Base-by-base conservation (phyloP, 2,888 invertebrate species). In the Sarcophaga carnaria region DNA sequence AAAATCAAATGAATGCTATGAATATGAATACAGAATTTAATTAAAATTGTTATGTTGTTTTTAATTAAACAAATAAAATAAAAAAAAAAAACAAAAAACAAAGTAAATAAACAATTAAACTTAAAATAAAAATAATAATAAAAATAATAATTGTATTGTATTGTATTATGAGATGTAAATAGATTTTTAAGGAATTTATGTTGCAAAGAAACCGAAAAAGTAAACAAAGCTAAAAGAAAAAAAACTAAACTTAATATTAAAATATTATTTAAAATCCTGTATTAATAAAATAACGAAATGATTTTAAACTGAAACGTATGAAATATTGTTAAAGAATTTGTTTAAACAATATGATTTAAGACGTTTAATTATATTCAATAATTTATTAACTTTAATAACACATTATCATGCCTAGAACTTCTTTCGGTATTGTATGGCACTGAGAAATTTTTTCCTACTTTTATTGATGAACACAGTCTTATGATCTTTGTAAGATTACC, bases 31-130 rank as follows among this genome's bases (percentile, higher is more conserved):
- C 14, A 20, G 20, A 27, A 83, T 64, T 69, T 45, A 67, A 60
- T 75, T 59, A 45, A 80, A 84, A 71, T 80, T 84, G 84, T 84
- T 84, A 84, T 84, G 66, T 84, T 84, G 64, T 76, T 37, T 37
- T 37, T 37, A 37, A 37, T 37, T 37, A 37, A 37, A 37, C 37
- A 37, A 37, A 8, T 37, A 37, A 37, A 37, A 0, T 54, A 0
- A 54, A 54, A 54, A 14, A 54, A 17, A 54, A 54, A 54, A 14
- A 54, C 4, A 11, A 20, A 64, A 64, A 75, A 14, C 12, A 72
- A 72, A 60, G 17, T 17, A 20, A 77, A 75, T 37, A 37, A 37
- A 37, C 37, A 37, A 37, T 8, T 37, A 37, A 37, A 27, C 3
- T 5, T 49, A 6, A 49, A 49, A 22, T 22, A 49, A 14, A 54